Evolutionary conservation across 2,888 invertebrate genomes (phyloP).

Genomic region (Chorisops tibialis): DNA sequence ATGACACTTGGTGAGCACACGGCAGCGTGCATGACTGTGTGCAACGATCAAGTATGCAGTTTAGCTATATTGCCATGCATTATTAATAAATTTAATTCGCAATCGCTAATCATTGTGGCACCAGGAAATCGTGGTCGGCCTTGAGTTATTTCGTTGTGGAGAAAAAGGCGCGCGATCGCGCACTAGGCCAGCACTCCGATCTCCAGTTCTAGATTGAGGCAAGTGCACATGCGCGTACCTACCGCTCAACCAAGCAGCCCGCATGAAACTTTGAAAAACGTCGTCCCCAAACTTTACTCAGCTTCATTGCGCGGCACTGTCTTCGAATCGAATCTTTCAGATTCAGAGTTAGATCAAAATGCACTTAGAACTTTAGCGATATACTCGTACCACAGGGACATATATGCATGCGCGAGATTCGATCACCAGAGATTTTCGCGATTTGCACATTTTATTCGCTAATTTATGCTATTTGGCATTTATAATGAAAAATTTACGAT

Average conservation of each 20-base stretch:
- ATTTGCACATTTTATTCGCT: constrained; percentile 12
- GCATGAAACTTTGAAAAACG: neutral
- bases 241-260: too few species aligned
- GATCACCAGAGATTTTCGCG: neutral
- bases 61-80: constrained; percentile 24
- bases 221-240: neutral
- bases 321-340: neutral
- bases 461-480: constrained; percentile 30
- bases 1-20: constrained; percentile 13
- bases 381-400: too few species aligned
- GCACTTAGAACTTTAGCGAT: too few species aligned
- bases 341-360: too few species aligned
- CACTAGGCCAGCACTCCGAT: constrained; percentile 3
- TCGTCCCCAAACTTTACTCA: constrained; percentile 2
- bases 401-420: neutral
- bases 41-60: neutral
- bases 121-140: constrained; percentile 37
- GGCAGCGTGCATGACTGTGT: constrained; percentile 15
- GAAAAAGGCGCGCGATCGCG: constrained; percentile 10
- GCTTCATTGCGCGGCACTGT: constrained; percentile 1
- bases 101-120: constrained; percentile 31
- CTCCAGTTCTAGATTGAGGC: neutral
- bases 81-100: constrained; percentile 30
- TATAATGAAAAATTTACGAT: constrained; percentile 22
- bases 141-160: constrained; percentile 33